Evolutionary conservation across 1,140 invertebrate genomes (phyloP).

Genomic region (Antheraea pernyi): DNA sequence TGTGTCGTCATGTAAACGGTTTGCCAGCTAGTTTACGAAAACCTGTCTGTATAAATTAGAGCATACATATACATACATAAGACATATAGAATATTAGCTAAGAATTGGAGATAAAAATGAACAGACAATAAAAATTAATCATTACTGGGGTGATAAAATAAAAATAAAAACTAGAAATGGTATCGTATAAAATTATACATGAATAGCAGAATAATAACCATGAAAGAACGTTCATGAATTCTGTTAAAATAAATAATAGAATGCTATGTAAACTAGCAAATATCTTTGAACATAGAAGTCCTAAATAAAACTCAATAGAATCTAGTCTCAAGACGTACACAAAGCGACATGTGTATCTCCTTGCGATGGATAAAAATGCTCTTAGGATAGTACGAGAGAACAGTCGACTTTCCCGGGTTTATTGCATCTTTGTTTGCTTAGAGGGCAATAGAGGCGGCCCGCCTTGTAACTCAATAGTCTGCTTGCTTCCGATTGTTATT

Average conservation of each 20-base stretch:
- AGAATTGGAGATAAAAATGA: too few relatives aligned
- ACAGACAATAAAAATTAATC: too few relatives aligned
- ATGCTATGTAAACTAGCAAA: conserved; percentile 17
- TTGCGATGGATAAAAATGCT: conserved; percentile 48
- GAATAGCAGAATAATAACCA: too few relatives aligned
- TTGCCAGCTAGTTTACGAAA: too few relatives aligned
- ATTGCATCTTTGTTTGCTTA: conserved; percentile 69
- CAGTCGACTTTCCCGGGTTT: conserved; percentile 50
- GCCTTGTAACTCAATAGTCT: conserved; percentile 43
- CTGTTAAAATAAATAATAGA: conserved; percentile 3
- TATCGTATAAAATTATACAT: too few relatives aligned
- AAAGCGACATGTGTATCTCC: conserved; percentile 50
- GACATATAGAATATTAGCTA: too few relatives aligned
- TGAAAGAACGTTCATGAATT: too few relatives aligned
- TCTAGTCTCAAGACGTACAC: conserved; percentile 30
- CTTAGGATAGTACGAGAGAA: conserved; percentile 46
- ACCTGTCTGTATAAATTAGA: too few relatives aligned
- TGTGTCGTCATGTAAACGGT: too few relatives aligned
- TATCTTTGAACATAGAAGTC: conserved; percentile 33
- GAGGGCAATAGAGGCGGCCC: conserved; percentile 48
- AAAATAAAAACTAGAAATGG: too few relatives aligned
- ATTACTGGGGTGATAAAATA: too few relatives aligned
- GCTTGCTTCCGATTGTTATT: conserved; percentile 62
- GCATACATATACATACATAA: too few relatives aligned
- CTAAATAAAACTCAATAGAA: conserved; percentile 43